Base-by-base conservation (phyloP, 2,113 vertebrate genomes). In the Spea multiplicata region DNA sequence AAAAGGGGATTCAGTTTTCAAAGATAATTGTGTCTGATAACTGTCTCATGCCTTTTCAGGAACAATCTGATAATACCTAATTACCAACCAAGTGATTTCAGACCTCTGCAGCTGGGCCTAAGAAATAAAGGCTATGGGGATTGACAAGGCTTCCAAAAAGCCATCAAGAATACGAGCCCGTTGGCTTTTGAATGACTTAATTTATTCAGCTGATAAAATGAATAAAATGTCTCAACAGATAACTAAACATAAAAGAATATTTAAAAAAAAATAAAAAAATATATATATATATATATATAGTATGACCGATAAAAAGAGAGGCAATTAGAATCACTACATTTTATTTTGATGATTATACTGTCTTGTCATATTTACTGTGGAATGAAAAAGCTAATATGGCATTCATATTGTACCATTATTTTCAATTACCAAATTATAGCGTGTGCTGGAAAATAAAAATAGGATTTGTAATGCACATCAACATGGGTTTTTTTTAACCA, bases 61-160 rank as follows among this genome's bases (percentile, higher is more conserved):
- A 90, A 91, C 89, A 92, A 95, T 95, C 94, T 95, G 95, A 97
- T 97, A 98, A 96, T 91, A 94, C 88, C 92, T 94, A 96, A 97
- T 97, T 96, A 95, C 92, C 87, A 92, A 84, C 79, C 84, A 82
- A 91, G 86, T 91, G 88, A 92, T 90, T 92, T 88, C 86, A 89
- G 79, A 88, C 78, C 81, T 83, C 83, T 83, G 83, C 85, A 88
- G 86, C 87, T 89, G 86, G 85, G 86, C 47, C 82, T 77, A 76
- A 82, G 82, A 76, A 30, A 30, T 30, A 84, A 84, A 83, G 76
- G 79, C 84, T 84, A 84, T 69, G 6, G 74, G 85, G 81, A 88
- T 89, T 86, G 86, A 84, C 80, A 83, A 83, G 81, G 84, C 83
- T 52, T 74, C 82, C 83, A 65, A 78, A 69, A 73, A 86, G 83